phyloP scores from a whole-genome alignment of 2,888 invertebrate genomes.

The Lumbricus terrestris region DNA sequence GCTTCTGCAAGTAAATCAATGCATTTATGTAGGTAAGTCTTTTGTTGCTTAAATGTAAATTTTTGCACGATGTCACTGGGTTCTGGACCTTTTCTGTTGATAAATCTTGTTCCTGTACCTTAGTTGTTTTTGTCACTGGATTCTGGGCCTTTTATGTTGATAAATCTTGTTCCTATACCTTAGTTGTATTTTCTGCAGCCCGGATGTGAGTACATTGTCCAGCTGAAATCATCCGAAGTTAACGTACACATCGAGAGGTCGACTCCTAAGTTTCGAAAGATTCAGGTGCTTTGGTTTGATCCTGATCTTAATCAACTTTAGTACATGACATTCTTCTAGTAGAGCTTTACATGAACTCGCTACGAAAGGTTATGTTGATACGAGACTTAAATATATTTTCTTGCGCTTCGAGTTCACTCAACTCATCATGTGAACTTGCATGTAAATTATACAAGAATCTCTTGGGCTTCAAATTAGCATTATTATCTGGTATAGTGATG shows the following conservation, averaged over 20 bases:
- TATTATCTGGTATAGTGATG: too few relatives aligned
- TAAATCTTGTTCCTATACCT: background rate
- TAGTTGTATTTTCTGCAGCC: conserved; percentile 34
- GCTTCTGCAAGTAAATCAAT: background rate
- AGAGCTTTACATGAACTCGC: background rate
- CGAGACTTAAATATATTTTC: background rate
- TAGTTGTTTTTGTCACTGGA: too few relatives aligned
- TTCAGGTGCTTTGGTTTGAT: conserved; percentile 19
- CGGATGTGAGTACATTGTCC: conserved; percentile 50
- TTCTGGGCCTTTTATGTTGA: too few relatives aligned
- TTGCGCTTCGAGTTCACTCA: background rate
- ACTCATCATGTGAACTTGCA: background rate
- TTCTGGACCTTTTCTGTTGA: background rate
- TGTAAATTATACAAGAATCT: too few relatives aligned
- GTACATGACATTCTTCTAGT: background rate
- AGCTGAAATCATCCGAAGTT: conserved; percentile 62
- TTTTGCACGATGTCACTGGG: background rate
- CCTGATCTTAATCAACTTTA: background rate
- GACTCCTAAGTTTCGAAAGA: conserved; percentile 59
- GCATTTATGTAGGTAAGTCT: background rate
- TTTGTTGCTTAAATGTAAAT: background rate
- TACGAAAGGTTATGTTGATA: background rate
- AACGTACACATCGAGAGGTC: conserved; percentile 65
- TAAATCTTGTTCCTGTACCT: too few relatives aligned
- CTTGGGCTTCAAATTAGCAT: too few relatives aligned